These are phyloP conservation scores for Epsilonema sp. DNA, from an alignment of 2,888 invertebrate species.

Conservation along the genomic window DNA sequence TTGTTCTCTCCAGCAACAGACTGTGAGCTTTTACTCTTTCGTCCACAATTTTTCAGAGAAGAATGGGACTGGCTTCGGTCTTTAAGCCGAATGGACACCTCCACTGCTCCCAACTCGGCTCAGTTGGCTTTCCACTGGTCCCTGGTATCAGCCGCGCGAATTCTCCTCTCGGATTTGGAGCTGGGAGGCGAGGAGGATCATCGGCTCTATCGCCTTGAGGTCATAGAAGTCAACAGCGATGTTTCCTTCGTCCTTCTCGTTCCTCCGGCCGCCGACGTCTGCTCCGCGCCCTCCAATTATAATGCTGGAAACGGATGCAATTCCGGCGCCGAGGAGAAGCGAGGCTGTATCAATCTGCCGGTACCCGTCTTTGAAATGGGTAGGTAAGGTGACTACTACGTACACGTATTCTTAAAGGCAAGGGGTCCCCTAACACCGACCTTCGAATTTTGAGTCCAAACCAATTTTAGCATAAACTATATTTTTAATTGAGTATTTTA, in stretches of 20 bases:
- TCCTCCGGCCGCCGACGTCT: constrained; percentile 75
- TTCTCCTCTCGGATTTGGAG: constrained; percentile 5
- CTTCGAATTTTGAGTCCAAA: too few species aligned
- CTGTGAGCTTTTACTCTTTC: too few species aligned
- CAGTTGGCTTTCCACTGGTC: constrained; percentile 32
- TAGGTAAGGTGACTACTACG: constrained; percentile 29
- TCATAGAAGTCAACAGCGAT: constrained; percentile 69
- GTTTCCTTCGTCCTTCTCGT: constrained; percentile 78
- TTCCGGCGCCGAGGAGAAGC: constrained; percentile 45
- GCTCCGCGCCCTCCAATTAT: constrained; percentile 49
- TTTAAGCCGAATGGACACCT: constrained; percentile 1
- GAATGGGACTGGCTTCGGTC: constrained; percentile 78
- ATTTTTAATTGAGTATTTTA: too few species aligned
- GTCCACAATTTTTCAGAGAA: constrained; percentile 60
- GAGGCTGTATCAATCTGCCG: constrained; percentile 67
- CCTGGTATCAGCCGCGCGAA: constrained; percentile 11
- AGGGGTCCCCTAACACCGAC: too few species aligned
- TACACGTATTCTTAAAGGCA: too few species aligned
- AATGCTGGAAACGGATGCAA: constrained; percentile 43
- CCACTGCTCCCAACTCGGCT: constrained; percentile 13
- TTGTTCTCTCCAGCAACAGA: too few species aligned
- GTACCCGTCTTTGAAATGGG: constrained; percentile 52
- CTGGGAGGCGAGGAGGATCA: constrained; percentile 2
- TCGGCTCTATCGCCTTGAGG: constrained; percentile 71
- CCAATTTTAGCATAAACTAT: too few species aligned